Evolutionary conservation across 2,797 vertebrate species (phyloP).

Genomic region (Myotis findleyi): DNA sequence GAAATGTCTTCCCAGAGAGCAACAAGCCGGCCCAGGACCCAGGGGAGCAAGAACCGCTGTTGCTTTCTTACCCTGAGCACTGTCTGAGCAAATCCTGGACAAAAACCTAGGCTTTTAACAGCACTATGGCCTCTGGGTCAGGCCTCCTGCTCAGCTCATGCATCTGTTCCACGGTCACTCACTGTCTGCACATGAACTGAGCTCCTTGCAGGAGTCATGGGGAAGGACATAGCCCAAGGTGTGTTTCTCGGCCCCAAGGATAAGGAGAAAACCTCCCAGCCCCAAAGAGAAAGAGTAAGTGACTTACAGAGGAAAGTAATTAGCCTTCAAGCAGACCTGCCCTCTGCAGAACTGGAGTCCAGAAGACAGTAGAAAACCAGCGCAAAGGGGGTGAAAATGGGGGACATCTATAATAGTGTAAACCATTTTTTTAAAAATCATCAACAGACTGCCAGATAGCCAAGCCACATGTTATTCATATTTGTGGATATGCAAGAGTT

Average conservation of each 20-base stretch:
- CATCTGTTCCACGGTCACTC: background rate
- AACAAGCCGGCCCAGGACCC: background rate
- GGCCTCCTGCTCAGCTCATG: background rate
- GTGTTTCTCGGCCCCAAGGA: background rate
- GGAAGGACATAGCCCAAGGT: background rate
- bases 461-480: background rate
- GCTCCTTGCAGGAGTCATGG: background rate
- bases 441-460: background rate
- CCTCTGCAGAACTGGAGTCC: background rate
- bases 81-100: background rate
- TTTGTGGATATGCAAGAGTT: background rate
- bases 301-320: background rate
- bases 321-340: background rate
- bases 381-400: background rate
- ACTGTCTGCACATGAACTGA: background rate
- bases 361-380: background rate
- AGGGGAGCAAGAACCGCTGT: accelerated
- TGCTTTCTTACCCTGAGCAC: background rate
- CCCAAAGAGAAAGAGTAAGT: background rate
- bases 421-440: background rate
- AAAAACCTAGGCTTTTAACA: background rate
- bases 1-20: background rate
- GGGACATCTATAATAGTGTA: background rate
- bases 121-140: background rate
- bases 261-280: background rate